Evolutionary conservation across 2,113 vertebrate genomes (phyloP), one percentile per base, ranked within the genome.

Genomic region (Taxidea taxus): DNA sequence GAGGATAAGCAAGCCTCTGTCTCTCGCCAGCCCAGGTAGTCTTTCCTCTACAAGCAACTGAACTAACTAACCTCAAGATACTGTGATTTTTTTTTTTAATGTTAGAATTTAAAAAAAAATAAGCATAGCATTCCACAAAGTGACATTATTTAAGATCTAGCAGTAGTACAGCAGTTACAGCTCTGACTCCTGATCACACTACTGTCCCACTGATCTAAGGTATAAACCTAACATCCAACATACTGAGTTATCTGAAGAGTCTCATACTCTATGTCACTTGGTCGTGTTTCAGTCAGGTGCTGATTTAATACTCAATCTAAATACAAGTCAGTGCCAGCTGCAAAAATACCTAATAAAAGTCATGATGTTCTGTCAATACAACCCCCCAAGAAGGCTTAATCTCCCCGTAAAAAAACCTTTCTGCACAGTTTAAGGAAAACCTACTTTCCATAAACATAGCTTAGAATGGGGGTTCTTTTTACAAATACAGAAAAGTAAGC

Each of bases 221-320:
- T 64, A 64, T 74, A 94, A 56, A 34, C 14, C 14, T 27, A 86
- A 75, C 4, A 39, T 78, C 37, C 27, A 84, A 95, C 11, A 90
- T 20, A 49, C 11, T 25, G 42, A 78, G 31, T 62, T 92, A 70
- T 74, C 78, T 39, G 42, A 42, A 82, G 0, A 81, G 54, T 29
- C 34, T 82, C 58, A 74, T 62, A 51, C 5, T 92, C 27, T 34
- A 37, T 16, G 51, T 54, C 8, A 77, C 29, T 29, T 51, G 91
- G 77, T 51, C n/a, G 64, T 66, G 44, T 95, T 95, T 74, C 81
- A 34, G 56, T 66, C 39, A 94, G 66, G 66, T 64, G 68, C 64
- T 77, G 94, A 86, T 75, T 90, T 93, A 77, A 92, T 77, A 49
- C 54, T 94, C 34, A 49, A 27, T n/a, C 62, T 86, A 92, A 95